Evolutionary conservation across 2,888 invertebrate genomes (phyloP).

Genomic region (Limnephilus lunatus): DNA sequence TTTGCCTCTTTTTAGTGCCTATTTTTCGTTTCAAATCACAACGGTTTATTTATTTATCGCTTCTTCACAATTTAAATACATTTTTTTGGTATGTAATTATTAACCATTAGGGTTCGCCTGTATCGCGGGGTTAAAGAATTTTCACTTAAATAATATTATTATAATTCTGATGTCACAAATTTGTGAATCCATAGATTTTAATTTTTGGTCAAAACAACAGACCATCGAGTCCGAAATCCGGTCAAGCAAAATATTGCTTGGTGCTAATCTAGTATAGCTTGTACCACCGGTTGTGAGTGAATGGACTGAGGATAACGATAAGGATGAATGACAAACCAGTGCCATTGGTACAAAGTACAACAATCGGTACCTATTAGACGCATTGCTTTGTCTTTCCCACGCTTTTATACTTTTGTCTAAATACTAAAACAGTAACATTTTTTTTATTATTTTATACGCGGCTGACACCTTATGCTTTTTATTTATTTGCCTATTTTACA

Average conservation of each 20-base stretch:
- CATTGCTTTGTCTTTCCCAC: not conserved
- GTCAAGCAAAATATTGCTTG: not conserved
- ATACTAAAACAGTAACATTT: not conserved
- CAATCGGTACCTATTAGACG: not conserved
- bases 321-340: constrained; percentile 13
- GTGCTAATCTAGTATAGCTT: not conserved
- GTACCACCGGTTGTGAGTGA: not conserved
- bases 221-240: not conserved
- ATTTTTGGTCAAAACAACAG: not conserved
- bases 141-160: no score
- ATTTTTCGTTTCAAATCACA: no score
- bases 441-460: not conserved
- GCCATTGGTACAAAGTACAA: not conserved
- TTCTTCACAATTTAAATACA: no score
- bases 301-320: constrained; percentile 18
- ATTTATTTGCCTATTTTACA: no score
- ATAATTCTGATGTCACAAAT: not conserved
- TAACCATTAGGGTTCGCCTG: no score
- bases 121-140: no score
- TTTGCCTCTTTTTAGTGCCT: no score
- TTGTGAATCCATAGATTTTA: not conserved
- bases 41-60: no score
- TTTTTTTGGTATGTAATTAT: no score
- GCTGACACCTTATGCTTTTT: no score
- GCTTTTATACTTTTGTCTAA: not conserved